phyloP scores from a whole-genome alignment of 2,888 invertebrate genomes.

The Drosophila mulleri region DNA sequence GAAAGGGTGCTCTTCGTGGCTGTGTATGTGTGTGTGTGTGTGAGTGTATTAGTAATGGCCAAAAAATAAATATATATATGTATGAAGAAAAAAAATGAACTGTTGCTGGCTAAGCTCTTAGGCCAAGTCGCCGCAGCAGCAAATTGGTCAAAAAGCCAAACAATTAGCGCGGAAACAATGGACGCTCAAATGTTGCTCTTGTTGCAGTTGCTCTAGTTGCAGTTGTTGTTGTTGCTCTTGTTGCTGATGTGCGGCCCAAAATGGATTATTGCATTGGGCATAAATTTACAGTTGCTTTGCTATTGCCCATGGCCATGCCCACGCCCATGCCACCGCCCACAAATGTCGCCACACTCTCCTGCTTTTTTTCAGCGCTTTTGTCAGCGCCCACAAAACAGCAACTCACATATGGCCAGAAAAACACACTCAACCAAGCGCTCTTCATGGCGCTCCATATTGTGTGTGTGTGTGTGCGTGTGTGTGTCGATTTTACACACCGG shows the following conservation, averaged over 20 bases:
- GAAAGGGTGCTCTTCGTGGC: not conserved
- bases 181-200: constrained; percentile 78
- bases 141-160: constrained; percentile 83
- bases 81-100: constrained; percentile 11
- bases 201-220: constrained; percentile 47
- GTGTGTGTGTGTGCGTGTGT: constrained; percentile 13
- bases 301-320: constrained; percentile 9
- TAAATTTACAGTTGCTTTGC: constrained; percentile 79
- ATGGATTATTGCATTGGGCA: constrained; percentile 85
- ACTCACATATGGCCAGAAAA: constrained; percentile 54
- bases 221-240: constrained; percentile 61
- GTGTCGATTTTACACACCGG: constrained; percentile 73
- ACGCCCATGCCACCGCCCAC: not conserved
- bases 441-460: constrained; percentile 33
- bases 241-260: constrained; percentile 82
- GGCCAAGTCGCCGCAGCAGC: constrained; percentile 35
- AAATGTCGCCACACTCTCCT: not conserved
- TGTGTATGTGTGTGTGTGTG: not conserved
- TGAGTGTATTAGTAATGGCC: constrained; percentile 26
- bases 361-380: constrained; percentile 17
- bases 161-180: constrained; percentile 85
- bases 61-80: constrained; percentile 10
- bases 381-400: constrained; percentile 49
- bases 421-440: constrained; percentile 37
- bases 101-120: constrained; percentile 32